Evolutionary conservation across 2,888 invertebrate genomes (phyloP), one percentile per base, ranked within the genome.

Genomic region (Physocephala rufipes): DNA sequence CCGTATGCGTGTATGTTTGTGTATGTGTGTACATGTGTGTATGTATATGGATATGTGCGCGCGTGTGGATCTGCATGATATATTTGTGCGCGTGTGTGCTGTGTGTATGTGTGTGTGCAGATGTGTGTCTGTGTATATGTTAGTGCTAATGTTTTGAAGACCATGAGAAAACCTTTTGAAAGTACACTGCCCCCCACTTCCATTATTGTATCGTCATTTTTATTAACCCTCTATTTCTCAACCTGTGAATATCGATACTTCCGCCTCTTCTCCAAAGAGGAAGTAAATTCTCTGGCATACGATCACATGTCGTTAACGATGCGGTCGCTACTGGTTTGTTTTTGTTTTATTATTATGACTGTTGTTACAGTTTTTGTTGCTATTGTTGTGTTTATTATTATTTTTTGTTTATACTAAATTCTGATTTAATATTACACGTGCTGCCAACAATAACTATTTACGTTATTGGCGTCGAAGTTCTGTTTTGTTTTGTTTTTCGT

Each of bases 81-180:
- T 47, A 19, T 47, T 36, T 3, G n/a, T 9, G 21, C 45, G 24
- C 19, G 47, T 45, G 58, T 65, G 53, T 59, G 53, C 55, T 45
- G 53, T 30, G 24, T 66, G 24, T 28, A 36, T 30, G 45, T 47
- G 28, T 28, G 53, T 16, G 36, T 49, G 15, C 16, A n/a, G 61
- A 21, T 28, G 28, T 61, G n/a, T 24, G 24, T 3, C 28, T 36
- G n/a, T 61, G 28, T 61, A 36, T 19, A 36, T 26, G 63, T 63
- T 45, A 63, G n/a, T 45, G 63, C 43, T 63, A 45, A 63, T 36
- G 63, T 63, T 36, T 2, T 24, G 24, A 28, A 47, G 49, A 47
- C 26, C 26, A 13, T 16, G 26, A 36, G 36, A 36, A 36, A 36
- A 36, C 36, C 9, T 36, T 36, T 36, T 36, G 5, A 4, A 36